Conservation (phyloP, 2,113 vertebrate genomes). For the Saccopteryx leptura region DNA sequence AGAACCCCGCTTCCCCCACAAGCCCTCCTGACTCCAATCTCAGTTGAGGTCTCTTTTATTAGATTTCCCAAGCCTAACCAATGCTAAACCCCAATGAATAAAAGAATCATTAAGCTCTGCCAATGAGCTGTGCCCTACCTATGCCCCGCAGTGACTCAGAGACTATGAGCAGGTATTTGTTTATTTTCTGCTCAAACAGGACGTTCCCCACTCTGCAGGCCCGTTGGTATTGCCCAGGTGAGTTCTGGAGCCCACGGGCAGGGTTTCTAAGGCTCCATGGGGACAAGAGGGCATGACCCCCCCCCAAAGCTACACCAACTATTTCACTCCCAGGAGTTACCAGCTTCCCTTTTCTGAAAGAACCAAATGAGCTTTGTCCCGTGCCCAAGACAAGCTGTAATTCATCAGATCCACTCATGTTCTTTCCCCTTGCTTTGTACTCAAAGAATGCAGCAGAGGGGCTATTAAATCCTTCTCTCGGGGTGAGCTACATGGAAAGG, state of each 20-base stretch:
- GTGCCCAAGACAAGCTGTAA: constrained; percentile 61
- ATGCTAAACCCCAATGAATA: background rate
- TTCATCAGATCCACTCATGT: constrained; percentile 67
- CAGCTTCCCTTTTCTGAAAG: constrained; percentile 63
- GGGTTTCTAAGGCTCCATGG: background rate
- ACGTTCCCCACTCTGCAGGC: background rate
- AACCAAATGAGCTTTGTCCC: constrained; percentile 67
- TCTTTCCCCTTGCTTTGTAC: constrained; percentile 56
- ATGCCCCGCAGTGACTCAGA: background rate
- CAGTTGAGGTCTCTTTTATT: background rate
- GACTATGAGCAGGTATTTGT: background rate
- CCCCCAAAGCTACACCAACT: background rate
- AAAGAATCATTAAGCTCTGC: background rate
- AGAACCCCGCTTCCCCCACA: too few relatives aligned
- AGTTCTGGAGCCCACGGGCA: background rate
- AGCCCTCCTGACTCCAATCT: background rate
- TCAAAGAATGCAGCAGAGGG: constrained; percentile 70
- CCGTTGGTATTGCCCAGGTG: background rate
- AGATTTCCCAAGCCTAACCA: background rate
- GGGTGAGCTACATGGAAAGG: constrained; percentile 72
- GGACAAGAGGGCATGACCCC: background rate
- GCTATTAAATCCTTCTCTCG: constrained; percentile 76
- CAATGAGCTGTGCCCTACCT: accelerated
- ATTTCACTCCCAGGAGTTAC: background rate
- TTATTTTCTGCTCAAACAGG: background rate